A percentile compares a stretch with the other conserved stretches of the same genome.
Conservation (phyloP, 2,797 vertebrate genomes). For the Malacoraja senta region DNA sequence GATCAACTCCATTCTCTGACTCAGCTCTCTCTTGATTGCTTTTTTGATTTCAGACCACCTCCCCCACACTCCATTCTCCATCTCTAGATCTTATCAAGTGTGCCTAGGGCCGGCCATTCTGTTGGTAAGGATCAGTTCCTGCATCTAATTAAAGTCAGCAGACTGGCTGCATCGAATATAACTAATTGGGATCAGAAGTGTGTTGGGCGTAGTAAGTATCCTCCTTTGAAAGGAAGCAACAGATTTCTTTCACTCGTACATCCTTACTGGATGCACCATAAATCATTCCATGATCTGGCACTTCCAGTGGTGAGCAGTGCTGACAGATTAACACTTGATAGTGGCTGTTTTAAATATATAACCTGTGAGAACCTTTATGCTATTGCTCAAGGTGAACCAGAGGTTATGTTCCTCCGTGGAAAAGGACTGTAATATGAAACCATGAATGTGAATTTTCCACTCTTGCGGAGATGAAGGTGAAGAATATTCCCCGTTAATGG, state of each 20-base stretch:
- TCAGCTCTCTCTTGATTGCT: neutral
- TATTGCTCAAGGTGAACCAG: neutral
- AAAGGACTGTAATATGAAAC: neutral
- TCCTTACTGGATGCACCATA: neutral
- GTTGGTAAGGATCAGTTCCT: neutral
- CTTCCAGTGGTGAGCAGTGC: neutral
- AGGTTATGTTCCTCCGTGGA: neutral
- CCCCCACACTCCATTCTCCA: neutral
- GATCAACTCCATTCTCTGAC: neutral
- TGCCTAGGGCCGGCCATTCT: neutral
- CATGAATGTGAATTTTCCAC: neutral
- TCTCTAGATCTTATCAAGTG: neutral
- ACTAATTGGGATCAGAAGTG: neutral
- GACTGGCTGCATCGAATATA: neutral
- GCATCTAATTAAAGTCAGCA: neutral
- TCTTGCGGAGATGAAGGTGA: neutral
- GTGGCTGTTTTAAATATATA: neutral
- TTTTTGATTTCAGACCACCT: neutral
- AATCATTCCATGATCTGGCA: neutral
- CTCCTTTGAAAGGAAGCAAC: neutral
- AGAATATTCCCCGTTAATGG: too few species aligned
- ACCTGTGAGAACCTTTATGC: neutral
- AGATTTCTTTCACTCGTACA: neutral
- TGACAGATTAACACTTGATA: neutral
- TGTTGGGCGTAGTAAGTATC: neutral